Conservation (phyloP, 2,888 invertebrate genomes). For the Serrognathus titanus region DNA sequence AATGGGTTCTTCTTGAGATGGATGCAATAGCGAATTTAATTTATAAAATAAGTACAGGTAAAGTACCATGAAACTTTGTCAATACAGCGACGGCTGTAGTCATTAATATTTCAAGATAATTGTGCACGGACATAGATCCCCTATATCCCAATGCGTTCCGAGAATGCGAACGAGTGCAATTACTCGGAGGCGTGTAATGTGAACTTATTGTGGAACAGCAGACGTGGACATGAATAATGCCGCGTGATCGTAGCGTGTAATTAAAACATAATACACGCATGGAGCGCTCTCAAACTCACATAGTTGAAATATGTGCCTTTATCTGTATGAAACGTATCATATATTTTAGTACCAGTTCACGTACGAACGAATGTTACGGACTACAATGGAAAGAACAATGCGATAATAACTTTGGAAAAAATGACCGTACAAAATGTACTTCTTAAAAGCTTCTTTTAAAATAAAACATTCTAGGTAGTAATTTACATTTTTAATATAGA, state of each 20-base stretch:
- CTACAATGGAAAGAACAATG: too few species aligned
- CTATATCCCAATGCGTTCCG: slow-evolving; percentile 31
- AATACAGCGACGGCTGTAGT: slow-evolving; percentile 2
- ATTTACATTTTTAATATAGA: too few species aligned
- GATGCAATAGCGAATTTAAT: too few species aligned
- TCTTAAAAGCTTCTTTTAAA: too few species aligned
- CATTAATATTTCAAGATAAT: slow-evolving; percentile 24
- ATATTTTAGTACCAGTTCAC: slow-evolving; percentile 1
- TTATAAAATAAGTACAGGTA: too few species aligned
- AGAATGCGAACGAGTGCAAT: slow-evolving; percentile 45
- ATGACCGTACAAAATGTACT: too few species aligned
- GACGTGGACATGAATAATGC: slow-evolving; percentile 48
- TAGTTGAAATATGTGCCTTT: slow-evolving; percentile 18
- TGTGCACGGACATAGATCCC: slow-evolving; percentile 21
- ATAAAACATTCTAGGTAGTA: too few species aligned
- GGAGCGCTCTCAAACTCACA: slow-evolving; percentile 18
- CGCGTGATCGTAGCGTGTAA: slow-evolving; percentile 46
- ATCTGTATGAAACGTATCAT: slow-evolving; percentile 12
- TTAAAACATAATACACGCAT: slow-evolving; percentile 47
- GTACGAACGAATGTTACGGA: too few species aligned
- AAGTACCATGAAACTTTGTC: too few species aligned
- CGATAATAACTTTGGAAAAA: too few species aligned
- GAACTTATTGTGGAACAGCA: slow-evolving; percentile 45
- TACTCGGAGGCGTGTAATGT: slow-evolving; percentile 43
- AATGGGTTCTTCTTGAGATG: too few species aligned